Evolutionary conservation across 2,113 vertebrate species (phyloP).

Genomic region (Sinocyclocheilus maitianheensis): DNA sequence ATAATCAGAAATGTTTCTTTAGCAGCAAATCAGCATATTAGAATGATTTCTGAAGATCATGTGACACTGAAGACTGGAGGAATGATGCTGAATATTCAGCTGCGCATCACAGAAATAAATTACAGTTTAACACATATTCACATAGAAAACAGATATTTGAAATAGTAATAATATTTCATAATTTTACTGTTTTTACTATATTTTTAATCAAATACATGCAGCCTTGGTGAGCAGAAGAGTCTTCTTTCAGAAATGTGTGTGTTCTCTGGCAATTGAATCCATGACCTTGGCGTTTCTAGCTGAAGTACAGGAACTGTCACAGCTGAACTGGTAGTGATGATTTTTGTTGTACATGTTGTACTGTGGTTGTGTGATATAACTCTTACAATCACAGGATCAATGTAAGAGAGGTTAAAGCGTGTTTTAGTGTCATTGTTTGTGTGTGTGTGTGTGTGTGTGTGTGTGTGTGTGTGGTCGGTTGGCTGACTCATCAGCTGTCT

Average conservation of each 20-base stretch:
- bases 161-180: neutral
- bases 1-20: neutral
- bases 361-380: constrained; percentile 28
- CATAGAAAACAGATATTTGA: neutral
- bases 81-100: neutral
- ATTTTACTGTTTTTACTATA: no score
- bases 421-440: no score
- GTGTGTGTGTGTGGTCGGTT: neutral
- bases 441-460: neutral
- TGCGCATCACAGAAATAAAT: neutral
- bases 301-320: no score
- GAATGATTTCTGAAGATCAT: neutral
- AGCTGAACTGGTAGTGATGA: no score
- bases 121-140: neutral
- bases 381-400: neutral
- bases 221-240: no score
- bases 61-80: neutral
- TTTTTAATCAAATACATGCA: no score
- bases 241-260: no score
- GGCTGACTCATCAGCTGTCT: constrained; percentile 30
- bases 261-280: no score
- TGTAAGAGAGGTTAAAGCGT: neutral
- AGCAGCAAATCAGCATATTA: neutral
- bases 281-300: no score
- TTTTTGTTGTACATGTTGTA: neutral